These are phyloP conservation scores for Ricordea florida DNA, from an alignment of 92 coral and sea anemone species.

Conservation along the genomic window DNA sequence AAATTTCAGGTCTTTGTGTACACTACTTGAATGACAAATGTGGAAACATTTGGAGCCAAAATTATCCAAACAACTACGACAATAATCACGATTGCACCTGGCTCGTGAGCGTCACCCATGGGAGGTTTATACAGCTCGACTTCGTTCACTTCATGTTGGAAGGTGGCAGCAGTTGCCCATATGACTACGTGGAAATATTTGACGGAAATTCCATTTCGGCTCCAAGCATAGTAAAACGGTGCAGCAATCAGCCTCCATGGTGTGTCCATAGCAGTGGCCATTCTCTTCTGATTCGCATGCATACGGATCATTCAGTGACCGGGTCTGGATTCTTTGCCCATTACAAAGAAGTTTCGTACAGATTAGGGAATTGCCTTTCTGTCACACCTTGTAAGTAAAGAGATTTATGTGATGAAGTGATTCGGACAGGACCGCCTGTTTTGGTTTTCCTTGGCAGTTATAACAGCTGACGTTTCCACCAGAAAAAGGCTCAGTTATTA, in stretches of 20 bases:
- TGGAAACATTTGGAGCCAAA: not conserved
- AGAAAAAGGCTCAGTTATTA: too few species aligned
- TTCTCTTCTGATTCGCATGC: not conserved
- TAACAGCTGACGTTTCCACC: too few species aligned
- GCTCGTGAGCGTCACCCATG: not conserved
- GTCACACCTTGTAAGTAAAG: too few species aligned
- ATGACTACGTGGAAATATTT: conserved; percentile 12
- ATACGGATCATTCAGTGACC: not conserved
- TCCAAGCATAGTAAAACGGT: not conserved
- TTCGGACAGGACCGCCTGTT: too few species aligned
- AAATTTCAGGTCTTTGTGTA: not conserved
- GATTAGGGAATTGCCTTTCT: not conserved
- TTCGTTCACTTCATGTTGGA: conserved; percentile 8
- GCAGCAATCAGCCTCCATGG: conserved; percentile 1
- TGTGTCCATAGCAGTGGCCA: not conserved
- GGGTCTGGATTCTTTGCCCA: not conserved
- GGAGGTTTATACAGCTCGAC: not conserved
- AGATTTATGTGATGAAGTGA: too few species aligned
- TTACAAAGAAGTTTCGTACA: not conserved
- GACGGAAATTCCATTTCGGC: not conserved
- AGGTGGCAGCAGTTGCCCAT: not conserved
- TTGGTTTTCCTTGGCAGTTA: too few species aligned
- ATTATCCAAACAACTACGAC: not conserved
- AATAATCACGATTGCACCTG: not conserved
- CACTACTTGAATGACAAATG: not conserved